Base-by-base conservation (phyloP, 2,797 vertebrate genomes). In the Lacerta viridis region DNA sequence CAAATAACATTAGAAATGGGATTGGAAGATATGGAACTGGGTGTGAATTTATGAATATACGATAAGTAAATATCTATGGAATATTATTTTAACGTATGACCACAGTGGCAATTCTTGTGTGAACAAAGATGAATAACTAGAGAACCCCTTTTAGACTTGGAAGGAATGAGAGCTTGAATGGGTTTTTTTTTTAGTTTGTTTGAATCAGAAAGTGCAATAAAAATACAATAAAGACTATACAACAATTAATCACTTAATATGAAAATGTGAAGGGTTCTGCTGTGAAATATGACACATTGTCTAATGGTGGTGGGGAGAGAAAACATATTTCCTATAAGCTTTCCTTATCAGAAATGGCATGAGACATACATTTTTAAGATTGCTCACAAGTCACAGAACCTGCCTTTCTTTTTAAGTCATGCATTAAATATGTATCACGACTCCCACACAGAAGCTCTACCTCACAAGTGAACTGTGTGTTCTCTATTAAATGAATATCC, bases 351-450 rank as follows among this genome's bases (percentile, higher is more conserved):
- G 87, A 92, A 89, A 90, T 83, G 82, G 77, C 87, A 88, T 1
- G 13, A 85, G 95, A 93, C 41, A 90, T 82, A 92, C 83, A 89
- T 92, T 84, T 83, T 87, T 91, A 90, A 94, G 93, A 93, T 87
- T 91, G 90, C 83, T 77, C 74, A 91, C 46, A 41, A 41, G 90
- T 72, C 92, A 90, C 72, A 90, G 88, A 75, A 88, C 87, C 80
- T 93, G 91, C 85, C 93, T 94, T 94, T 90, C 87, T 92, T 91
- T 94, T 90, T 87, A 90, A 94, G 90, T 91, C 79, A 87, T 74
- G 80, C 81, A 91, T 93, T 93, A 93, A 91, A 91, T 93, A 91
- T 76, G 66, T 81, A 93, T 90, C 72, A 69, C n/a, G 71, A 83
- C 76, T 89, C 89, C 90, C 87, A 93, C n/a, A 1, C 8, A 88